A percentile compares a stretch with the other conserved stretches of the same genome.
Conservation (phyloP, 2,113 vertebrate species). For the Scomber scombrus region DNA sequence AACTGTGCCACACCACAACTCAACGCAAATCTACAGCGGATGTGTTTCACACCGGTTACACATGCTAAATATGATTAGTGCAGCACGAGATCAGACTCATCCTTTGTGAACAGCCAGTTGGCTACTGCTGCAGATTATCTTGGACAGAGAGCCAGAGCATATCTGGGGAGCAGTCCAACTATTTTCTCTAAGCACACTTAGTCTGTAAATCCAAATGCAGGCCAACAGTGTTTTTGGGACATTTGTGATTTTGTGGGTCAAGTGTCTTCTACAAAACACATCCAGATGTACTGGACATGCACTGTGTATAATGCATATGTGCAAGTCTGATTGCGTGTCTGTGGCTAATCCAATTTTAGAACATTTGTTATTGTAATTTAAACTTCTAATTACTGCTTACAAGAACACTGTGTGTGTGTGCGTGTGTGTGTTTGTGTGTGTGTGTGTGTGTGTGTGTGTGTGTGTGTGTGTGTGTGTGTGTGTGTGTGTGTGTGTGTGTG, state of each 20-base stretch:
- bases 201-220: conserved; percentile 68
- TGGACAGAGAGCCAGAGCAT: conserved; percentile 54
- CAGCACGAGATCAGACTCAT: conserved; percentile 61
- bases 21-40: no score
- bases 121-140: conserved; percentile 70
- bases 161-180: conserved; percentile 67
- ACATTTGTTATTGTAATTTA: not conserved
- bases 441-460: not conserved
- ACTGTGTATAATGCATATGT: conserved; percentile 2
- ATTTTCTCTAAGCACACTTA: conserved; percentile 66
- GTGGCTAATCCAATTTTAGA: not conserved
- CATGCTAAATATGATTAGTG: conserved; percentile 44
- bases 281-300: not conserved
- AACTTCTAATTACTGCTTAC: not conserved
- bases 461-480: no score
- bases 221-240: conserved; percentile 60
- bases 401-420: no score
- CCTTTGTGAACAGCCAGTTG: conserved; percentile 50
- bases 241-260: conserved; percentile 50
- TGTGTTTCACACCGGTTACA: no score
- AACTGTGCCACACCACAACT: no score
- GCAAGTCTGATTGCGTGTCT: not conserved
- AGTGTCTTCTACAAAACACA: conserved; percentile 39
- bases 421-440: no score
- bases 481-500: not conserved